Evolutionary conservation across 2,113 vertebrate species (phyloP), one percentile per base, ranked within the genome.

Genomic region (Cepphus grylle): DNA sequence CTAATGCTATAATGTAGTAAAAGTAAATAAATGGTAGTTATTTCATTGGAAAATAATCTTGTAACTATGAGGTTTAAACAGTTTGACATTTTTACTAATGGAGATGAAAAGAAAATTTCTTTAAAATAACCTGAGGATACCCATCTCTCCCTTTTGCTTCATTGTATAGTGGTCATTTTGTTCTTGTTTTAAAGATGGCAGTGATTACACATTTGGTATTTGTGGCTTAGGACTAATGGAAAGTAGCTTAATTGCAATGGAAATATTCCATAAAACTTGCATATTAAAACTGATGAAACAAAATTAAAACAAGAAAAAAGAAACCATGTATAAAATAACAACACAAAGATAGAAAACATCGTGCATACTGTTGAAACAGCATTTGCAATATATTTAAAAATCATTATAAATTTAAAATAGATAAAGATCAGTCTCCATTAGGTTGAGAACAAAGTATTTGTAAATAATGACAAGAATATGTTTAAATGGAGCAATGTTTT

Each of bases 351-450:
- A 70, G 45, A 91, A 93, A 89, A 95, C 61, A 55, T 63, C 74
- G 79, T 66, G 47, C 8, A 47, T 67, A 66, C 71, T 85, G 49
- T 36, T 15, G 67, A 92, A 96, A 84, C 52, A 83, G 87, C 73
- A 88, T 94, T 95, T 69, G 58, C 42, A 22, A 78, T 78, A 34
- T 84, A 92, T 90, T 96, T 88, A 42, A 96, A 97, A 97, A 88
- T 90, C 63, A 91, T 96, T 94, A 93, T 92, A 67, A 78, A 90
- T 91, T 96, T 56, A 72, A 94, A 93, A 92, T 72, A 96, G 97
- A 96, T 97, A 95, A 97, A 97, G 95, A 97, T 98, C 96, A 85
- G 53, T 97, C 95, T 98, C 63, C 78, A 81, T 95, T 97, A 86
- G 95, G 63, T 86, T 88, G 90, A 97, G 96, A 98, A 98, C 97